Evolutionary conservation across 2,888 invertebrate genomes (phyloP), one percentile per base, ranked within the genome.

Genomic region (Chymomyza amoena): DNA sequence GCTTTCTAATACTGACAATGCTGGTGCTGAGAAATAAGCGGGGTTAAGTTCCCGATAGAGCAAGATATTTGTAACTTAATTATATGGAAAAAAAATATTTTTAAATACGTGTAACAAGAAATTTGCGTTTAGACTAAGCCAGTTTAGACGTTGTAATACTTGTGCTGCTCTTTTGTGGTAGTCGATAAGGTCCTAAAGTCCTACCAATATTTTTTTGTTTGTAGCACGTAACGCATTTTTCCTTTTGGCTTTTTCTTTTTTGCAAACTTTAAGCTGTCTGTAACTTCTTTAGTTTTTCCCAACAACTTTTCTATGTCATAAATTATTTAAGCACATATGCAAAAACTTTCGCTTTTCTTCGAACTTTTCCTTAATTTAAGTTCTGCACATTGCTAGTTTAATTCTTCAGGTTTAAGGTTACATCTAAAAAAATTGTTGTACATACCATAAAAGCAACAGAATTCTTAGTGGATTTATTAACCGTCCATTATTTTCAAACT

Each of bases 21-120:
- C 92, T 96, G 70, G 96, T 96, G 79, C 93, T 97, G 80, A 96
- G 94, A 92, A 93, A 96, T 90, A 97, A 97, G 91, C 94, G 95
- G 89, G 96, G 96, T 90, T 96, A 94, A 51, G 93, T 32, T 36
- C 61, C 13, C 10, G n/a, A 7, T 18, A 36, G 56, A 10, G 56
- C 16, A 64, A 28, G 15, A 64, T 57, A 28, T 16, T 52, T 39
- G 68, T 45, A 32, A 54, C 65, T 72, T 74, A 73, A 51, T 25
- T 74, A 66, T 66, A 73, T 61, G 57, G 59, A 6, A 32, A 32
- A 32, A 74, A 70, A 66, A 68, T 77, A 83, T 72, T 74, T 81
- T 69, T 73, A 79, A 71, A 71, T 71, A 65, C 63, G 64, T 72
- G 74, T 59, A 70, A 75, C 25, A 25, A 25, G 25, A 70, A 77